A percentile compares a stretch with the other conserved stretches of the same genome.
These are phyloP conservation scores for Muscidifurax raptorellus DNA, from an alignment of 1,140 invertebrate species.

Conservation along the genomic window DNA sequence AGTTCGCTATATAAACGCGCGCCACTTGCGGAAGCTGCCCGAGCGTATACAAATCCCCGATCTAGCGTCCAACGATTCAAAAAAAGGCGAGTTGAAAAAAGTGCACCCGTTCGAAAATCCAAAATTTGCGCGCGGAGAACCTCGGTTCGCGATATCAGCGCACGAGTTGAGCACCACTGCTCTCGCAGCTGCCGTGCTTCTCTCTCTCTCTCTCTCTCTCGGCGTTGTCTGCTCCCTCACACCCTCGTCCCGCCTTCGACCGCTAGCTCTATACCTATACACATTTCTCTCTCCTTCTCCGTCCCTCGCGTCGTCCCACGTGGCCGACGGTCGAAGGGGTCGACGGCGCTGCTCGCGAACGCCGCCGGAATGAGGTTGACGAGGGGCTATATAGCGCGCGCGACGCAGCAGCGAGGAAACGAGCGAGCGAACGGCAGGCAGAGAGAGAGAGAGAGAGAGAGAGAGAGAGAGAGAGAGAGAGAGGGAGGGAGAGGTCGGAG, in stretches of 20 bases:
- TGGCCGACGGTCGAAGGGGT: slow-evolving; percentile 71
- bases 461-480: neutral
- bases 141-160: neutral
- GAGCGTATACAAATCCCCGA: no score
- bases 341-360: slow-evolving; percentile 43
- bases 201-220: slow-evolving; percentile 45
- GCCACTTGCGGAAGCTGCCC: no score
- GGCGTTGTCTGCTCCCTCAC: slow-evolving; percentile 70
- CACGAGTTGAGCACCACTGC: slow-evolving; percentile 66
- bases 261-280: slow-evolving; percentile 18
- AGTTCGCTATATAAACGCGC: no score
- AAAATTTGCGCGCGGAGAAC: slow-evolving; percentile 11
- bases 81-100: neutral
- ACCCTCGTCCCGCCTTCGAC: slow-evolving; percentile 62
- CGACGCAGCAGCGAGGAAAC: slow-evolving; percentile 33
- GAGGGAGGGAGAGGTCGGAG: slow-evolving; percentile 6
- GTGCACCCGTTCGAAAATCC: neutral
- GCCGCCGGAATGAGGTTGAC: slow-evolving; percentile 66
- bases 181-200: slow-evolving; percentile 65
- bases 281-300: neutral
- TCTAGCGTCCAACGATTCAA: no score
- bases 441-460: slow-evolving; percentile 7
- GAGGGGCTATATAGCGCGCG: slow-evolving; percentile 49
- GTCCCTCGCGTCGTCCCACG: slow-evolving; percentile 53
- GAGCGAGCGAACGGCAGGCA: neutral